Evolutionary conservation across 2,113 vertebrate genomes (phyloP).

Genomic region (Rhagologus leucostigma): DNA sequence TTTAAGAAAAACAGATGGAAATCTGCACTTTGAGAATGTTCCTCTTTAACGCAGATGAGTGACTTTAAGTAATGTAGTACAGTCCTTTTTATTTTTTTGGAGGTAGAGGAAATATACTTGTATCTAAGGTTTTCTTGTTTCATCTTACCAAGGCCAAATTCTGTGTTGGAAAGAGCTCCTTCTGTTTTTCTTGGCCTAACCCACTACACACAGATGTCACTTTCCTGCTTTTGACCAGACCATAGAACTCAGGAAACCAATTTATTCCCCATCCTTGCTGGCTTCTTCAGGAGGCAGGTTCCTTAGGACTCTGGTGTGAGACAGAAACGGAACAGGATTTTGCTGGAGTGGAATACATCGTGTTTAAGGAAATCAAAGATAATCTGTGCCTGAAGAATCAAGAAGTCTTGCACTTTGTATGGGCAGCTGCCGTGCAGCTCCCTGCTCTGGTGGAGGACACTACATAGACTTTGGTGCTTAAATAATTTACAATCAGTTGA

Average conservation of each 20-base stretch:
- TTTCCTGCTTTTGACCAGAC: neutral
- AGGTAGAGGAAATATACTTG: neutral
- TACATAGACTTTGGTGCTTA: neutral
- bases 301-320: neutral
- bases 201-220: neutral
- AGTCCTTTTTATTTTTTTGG: neutral
- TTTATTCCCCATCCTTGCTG: neutral
- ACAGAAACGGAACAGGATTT: neutral
- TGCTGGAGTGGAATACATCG: neutral
- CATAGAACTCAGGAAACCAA: neutral
- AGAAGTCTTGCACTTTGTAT: neutral
- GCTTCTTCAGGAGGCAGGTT: neutral
- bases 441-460: neutral
- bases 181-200: neutral
- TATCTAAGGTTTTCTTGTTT: neutral
- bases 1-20: neutral
- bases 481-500: neutral
- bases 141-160: neutral
- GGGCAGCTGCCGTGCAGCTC: neutral
- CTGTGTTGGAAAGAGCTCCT: neutral
- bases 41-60: neutral
- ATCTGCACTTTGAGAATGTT: neutral
- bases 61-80: neutral
- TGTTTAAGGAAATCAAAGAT: neutral
- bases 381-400: neutral